These are phyloP conservation scores for Aphelinus certus DNA, from an alignment of 1,140 invertebrate genomes.

Conservation along the genomic window DNA sequence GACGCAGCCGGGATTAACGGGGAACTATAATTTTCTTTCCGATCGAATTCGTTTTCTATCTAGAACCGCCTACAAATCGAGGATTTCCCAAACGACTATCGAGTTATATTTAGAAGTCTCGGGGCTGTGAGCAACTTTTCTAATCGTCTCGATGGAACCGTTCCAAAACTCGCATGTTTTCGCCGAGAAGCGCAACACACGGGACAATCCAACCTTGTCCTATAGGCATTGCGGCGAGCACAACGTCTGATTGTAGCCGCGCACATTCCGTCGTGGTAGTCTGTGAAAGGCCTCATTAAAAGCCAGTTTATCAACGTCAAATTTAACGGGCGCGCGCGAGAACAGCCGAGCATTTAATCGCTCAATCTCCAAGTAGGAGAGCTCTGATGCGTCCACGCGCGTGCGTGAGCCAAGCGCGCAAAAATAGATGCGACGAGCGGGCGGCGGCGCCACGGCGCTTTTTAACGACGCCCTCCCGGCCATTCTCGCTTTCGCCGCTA, in stretches of 20 bases:
- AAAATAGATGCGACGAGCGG: conserved; percentile 50
- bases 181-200: too few species aligned
- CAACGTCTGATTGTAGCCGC: too few species aligned
- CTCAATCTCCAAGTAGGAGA: background rate
- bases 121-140: too few species aligned
- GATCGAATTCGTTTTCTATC: too few species aligned
- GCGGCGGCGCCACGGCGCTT: conserved; percentile 63
- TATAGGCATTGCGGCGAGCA: background rate
- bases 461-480: conserved; percentile 11
- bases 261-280: background rate
- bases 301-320: conserved; percentile 27
- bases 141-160: too few species aligned
- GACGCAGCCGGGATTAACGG: too few species aligned
- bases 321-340: conserved; percentile 11
- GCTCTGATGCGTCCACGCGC: background rate
- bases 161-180: too few species aligned
- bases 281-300: conserved; percentile 26
- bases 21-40: too few species aligned
- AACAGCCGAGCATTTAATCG: conserved; percentile 27
- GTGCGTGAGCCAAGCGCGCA: background rate
- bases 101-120: too few species aligned
- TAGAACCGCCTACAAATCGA: too few species aligned
- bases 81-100: too few species aligned
- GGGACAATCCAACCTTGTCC: background rate
- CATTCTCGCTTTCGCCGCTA: background rate